A percentile compares a stretch with the other conserved stretches of the same genome.
Conservation (phyloP, 2,888 invertebrate species). For the Sisyra terminalis region DNA sequence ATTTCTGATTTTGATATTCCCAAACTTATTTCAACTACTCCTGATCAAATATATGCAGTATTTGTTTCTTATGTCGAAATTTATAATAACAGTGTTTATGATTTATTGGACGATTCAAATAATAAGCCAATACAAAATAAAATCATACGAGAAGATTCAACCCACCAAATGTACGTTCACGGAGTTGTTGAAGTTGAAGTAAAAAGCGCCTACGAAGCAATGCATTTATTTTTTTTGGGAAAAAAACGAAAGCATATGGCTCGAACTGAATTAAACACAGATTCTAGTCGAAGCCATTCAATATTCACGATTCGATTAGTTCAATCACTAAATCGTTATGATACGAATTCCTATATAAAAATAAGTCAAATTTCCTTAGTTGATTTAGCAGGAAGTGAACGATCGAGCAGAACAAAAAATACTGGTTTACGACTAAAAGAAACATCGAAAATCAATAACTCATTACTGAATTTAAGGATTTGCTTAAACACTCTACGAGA, state of each 20-base stretch:
- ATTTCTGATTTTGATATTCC: background rate
- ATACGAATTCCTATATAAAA: slow-evolving; percentile 36
- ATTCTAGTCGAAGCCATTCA: slow-evolving; percentile 93
- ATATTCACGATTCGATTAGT: slow-evolving; percentile 90
- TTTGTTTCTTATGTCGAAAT: slow-evolving; percentile 94
- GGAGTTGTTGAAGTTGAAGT: slow-evolving; percentile 89
- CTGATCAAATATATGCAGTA: slow-evolving; percentile 68
- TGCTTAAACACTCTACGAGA: slow-evolving; percentile 85
- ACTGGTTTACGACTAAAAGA: slow-evolving; percentile 33
- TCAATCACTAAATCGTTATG: slow-evolving; percentile 54
- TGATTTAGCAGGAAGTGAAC: slow-evolving; percentile 94
- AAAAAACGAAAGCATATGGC: slow-evolving; percentile 84
- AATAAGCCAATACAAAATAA: slow-evolving; percentile 63
- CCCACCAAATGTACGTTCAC: slow-evolving; percentile 86
- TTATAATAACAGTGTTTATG: slow-evolving; percentile 93
- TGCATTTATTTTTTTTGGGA: slow-evolving; percentile 76
- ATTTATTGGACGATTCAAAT: slow-evolving; percentile 74
- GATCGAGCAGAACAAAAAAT: slow-evolving; percentile 82
- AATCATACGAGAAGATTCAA: slow-evolving; percentile 73
- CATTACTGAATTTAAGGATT: slow-evolving; percentile 80
- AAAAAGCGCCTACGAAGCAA: slow-evolving; percentile 84
- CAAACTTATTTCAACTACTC: slow-evolving; percentile 39
- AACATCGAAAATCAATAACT: slow-evolving; percentile 74
- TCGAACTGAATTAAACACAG: slow-evolving; percentile 81
- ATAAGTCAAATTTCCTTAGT: slow-evolving; percentile 90